Conservation (phyloP, 53 echinoderm and acorn worm species). For the Actinopyga echinites region DNA sequence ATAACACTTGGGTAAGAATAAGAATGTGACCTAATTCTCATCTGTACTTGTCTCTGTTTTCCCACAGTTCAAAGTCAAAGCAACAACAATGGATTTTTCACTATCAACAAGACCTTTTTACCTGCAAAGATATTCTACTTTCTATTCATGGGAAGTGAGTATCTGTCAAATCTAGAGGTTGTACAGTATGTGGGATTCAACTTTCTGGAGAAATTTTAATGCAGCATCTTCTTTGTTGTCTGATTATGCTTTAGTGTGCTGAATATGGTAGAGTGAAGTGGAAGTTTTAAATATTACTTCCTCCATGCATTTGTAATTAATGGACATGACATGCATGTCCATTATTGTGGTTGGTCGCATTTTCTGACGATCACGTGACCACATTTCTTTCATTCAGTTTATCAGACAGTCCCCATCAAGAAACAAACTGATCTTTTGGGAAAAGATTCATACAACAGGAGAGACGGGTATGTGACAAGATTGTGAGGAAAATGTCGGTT, state of each 20-base stretch:
- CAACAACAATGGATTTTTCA: background rate
- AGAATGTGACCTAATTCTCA: too few species aligned
- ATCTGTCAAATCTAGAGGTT: background rate
- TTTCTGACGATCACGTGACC: too few species aligned
- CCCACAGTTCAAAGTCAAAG: background rate
- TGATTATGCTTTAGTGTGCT: background rate
- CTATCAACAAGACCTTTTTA: conserved; percentile 25
- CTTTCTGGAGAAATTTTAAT: background rate
- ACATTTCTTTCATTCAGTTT: too few species aligned
- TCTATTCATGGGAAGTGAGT: conserved; percentile 35
- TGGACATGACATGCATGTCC: too few species aligned
- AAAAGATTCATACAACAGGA: too few species aligned
- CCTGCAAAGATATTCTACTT: conserved; percentile 27
- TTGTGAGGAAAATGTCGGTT: too few species aligned
- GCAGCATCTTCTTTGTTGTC: background rate
- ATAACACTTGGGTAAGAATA: too few species aligned
- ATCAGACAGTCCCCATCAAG: too few species aligned
- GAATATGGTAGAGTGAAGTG: background rate
- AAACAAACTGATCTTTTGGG: too few species aligned
- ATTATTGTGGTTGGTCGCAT: too few species aligned
- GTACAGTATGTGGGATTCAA: background rate
- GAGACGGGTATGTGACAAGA: too few species aligned
- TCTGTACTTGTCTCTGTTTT: background rate
- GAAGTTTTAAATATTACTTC: background rate
- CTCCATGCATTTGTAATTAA: background rate